phyloP scores from a whole-genome alignment of 2,113 vertebrate genomes.

The Nibea albiflora region DNA sequence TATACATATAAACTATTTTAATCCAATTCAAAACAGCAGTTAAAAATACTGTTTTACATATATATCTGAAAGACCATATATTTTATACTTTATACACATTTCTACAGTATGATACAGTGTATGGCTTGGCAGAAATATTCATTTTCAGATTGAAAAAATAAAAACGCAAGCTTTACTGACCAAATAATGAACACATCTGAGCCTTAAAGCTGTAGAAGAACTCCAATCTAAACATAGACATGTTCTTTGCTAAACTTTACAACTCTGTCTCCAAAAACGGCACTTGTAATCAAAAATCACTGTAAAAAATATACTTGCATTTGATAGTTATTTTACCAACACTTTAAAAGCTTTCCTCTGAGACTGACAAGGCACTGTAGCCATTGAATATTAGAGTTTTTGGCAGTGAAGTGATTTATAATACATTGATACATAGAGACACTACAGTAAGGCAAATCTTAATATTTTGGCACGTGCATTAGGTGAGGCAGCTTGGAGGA shows the following conservation, averaged over 20 bases:
- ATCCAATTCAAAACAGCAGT: slow-evolving; percentile 71
- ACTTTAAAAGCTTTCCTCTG: slow-evolving; percentile 71
- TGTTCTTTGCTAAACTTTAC: slow-evolving; percentile 50
- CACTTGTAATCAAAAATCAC: slow-evolving; percentile 56
- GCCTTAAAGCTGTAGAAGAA: slow-evolving; percentile 41
- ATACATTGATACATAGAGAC: slow-evolving; percentile 47
- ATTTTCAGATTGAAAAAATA: slow-evolving; percentile 45
- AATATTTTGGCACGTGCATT: slow-evolving; percentile 66
- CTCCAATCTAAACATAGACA: slow-evolving; percentile 38
- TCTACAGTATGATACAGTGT: slow-evolving; percentile 76
- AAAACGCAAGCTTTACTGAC: slow-evolving; percentile 47
- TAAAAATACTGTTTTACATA: slow-evolving; percentile 71
- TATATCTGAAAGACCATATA: slow-evolving; percentile 62
- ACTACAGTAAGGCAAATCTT: slow-evolving; percentile 63
- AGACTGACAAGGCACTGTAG: slow-evolving; percentile 79
- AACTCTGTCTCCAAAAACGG: slow-evolving; percentile 44
- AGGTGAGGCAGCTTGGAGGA: slow-evolving; percentile 59
- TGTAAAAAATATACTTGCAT: slow-evolving; percentile 73
- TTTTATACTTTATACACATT: slow-evolving; percentile 73
- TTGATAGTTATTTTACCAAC: slow-evolving; percentile 46
- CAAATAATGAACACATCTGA: slow-evolving; percentile 44
- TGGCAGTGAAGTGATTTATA: slow-evolving; percentile 63
- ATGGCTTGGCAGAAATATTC: slow-evolving; percentile 57
- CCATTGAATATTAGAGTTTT: slow-evolving; percentile 62
- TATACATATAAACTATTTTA: slow-evolving; percentile 62